Evolutionary conservation across 2,888 invertebrate species (phyloP).

Genomic region (Agapetus fuscipes): DNA sequence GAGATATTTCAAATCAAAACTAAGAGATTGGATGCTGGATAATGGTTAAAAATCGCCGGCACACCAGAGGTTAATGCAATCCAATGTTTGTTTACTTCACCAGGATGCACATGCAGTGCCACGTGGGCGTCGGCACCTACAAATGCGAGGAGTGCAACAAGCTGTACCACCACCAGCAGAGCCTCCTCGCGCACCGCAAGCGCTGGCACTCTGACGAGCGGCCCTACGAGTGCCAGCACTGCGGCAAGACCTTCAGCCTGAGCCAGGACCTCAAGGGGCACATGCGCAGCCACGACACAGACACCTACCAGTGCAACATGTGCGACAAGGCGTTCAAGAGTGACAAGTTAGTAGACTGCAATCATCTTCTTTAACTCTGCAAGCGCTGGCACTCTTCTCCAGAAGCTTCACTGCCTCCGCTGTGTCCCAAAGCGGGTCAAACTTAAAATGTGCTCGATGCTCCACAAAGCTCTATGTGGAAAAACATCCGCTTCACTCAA

Average conservation of each 20-base stretch:
- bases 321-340: slow-evolving; percentile 19
- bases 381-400: too few relatives aligned
- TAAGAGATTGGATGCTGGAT: too few relatives aligned
- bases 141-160: slow-evolving; percentile 18
- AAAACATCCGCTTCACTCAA: too few relatives aligned
- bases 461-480: too few relatives aligned
- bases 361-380: too few relatives aligned
- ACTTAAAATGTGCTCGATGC: too few relatives aligned
- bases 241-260: slow-evolving; percentile 15
- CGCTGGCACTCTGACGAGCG: slow-evolving; percentile 15
- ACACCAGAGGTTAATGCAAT: background rate
- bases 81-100: background rate
- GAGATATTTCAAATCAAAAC: too few relatives aligned
- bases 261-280: slow-evolving; percentile 17
- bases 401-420: too few relatives aligned
- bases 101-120: slow-evolving; percentile 18
- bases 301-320: slow-evolving; percentile 11
- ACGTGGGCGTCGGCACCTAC: slow-evolving; percentile 13
- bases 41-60: too few relatives aligned
- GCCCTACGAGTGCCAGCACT: slow-evolving; percentile 15
- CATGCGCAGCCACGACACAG: slow-evolving; percentile 14
- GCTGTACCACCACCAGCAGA: slow-evolving; percentile 17
- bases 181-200: slow-evolving; percentile 16
- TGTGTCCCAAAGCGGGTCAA: too few relatives aligned
- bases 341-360: slow-evolving; percentile 15